Conservation (phyloP, 2,888 invertebrate genomes). For the Drosophila gaucha region DNA sequence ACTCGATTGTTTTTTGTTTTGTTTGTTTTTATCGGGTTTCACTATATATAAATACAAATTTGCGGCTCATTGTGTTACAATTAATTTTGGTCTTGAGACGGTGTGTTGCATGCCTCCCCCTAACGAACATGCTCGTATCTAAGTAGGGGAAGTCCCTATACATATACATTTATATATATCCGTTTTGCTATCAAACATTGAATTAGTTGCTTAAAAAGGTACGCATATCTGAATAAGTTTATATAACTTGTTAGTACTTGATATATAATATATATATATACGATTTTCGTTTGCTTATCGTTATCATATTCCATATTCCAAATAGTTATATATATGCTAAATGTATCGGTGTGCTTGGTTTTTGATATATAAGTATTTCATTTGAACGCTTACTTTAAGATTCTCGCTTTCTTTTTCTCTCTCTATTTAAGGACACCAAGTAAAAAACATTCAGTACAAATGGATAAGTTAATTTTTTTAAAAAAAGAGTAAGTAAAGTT, state of each 20-base stretch:
- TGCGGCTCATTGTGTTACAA: constrained; percentile 66
- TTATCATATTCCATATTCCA: constrained; percentile 41
- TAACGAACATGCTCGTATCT: constrained; percentile 1
- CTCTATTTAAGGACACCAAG: constrained; percentile 69
- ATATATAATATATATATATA: constrained; percentile 29
- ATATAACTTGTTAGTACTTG: constrained; percentile 36
- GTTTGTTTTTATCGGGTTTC: constrained; percentile 18
- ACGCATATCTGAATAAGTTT: constrained; percentile 66
- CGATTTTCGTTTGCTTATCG: constrained; percentile 22
- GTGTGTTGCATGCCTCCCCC: constrained; percentile 18
- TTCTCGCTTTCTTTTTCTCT: constrained; percentile 24
- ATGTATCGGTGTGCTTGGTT: constrained; percentile 78
- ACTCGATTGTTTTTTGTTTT: constrained; percentile 68
- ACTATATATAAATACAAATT: constrained; percentile 64
- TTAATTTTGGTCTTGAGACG: constrained; percentile 60
- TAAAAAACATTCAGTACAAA: constrained; percentile 69
- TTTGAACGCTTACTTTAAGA: constrained; percentile 47
- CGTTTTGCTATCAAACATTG: constrained; percentile 45
- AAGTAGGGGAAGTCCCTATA: constrained; percentile 2
- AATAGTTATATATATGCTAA: constrained; percentile 53
- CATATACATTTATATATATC: not conserved
- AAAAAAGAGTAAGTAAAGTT: constrained; percentile 12
- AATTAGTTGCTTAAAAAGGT: constrained; percentile 67
- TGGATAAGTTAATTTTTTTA: constrained; percentile 54
- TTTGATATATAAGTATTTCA: constrained; percentile 68